These are phyloP conservation scores for Spodoptera frugiperda DNA, from an alignment of 1,140 invertebrate species.

Conservation along the genomic window DNA sequence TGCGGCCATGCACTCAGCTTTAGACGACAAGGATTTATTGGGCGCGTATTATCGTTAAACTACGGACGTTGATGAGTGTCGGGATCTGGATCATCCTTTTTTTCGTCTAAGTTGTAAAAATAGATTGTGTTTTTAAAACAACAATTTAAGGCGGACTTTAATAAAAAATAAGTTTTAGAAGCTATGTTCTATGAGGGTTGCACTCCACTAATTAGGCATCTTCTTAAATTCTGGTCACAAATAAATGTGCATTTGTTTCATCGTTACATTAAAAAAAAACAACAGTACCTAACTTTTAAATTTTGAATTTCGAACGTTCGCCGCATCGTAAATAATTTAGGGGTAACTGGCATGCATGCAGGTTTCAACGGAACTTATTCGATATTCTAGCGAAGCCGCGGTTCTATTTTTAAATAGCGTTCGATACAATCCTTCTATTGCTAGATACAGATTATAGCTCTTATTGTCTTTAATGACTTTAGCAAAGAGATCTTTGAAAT, in stretches of 20 bases:
- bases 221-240: too few relatives aligned
- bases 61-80: conserved; percentile 26
- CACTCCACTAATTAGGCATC: too few relatives aligned
- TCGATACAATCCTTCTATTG: conserved; percentile 22
- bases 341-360: not conserved
- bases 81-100: not conserved
- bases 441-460: not conserved
- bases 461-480: not conserved
- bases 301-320: too few relatives aligned
- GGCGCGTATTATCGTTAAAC: conserved; percentile 39
- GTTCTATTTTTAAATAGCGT: conserved; percentile 29
- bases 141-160: too few relatives aligned
- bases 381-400: conserved; percentile 17
- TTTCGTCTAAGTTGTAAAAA: not conserved
- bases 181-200: too few relatives aligned
- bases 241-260: too few relatives aligned
- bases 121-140: too few relatives aligned
- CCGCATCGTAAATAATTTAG: not conserved
- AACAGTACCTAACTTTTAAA: too few relatives aligned
- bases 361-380: conserved; percentile 14
- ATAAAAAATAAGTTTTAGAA: too few relatives aligned
- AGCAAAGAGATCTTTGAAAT: too few relatives aligned
- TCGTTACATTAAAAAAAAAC: too few relatives aligned
- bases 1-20: conserved; percentile 32
- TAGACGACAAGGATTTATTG: conserved; percentile 51